A percentile compares a stretch with the other conserved stretches of the same genome.
These are phyloP conservation scores for Oasisia sp. DNA, from an alignment of 2,888 invertebrate species.

Conservation along the genomic window DNA sequence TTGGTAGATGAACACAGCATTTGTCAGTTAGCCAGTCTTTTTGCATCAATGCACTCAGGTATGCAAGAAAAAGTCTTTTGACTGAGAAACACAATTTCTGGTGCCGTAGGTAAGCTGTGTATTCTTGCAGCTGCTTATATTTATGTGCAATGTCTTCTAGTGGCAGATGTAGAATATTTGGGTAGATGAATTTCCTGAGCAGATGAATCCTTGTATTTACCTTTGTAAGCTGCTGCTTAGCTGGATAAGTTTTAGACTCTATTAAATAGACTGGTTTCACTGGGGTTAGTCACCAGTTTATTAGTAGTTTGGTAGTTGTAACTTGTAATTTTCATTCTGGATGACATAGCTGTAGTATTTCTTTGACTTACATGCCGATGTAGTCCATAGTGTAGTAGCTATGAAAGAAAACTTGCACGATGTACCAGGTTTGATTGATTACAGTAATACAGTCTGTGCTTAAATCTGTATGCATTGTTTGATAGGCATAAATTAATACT, in stretches of 20 bases:
- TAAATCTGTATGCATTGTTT: conserved; percentile 13
- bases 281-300: not conserved
- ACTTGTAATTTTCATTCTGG: conserved; percentile 18
- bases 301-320: conserved; percentile 23
- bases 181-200: not conserved
- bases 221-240: not conserved
- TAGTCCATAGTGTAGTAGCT: not conserved
- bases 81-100: conserved; percentile 18
- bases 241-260: not conserved
- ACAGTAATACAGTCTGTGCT: not conserved
- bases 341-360: conserved; percentile 4
- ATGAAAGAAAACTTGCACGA: conserved; percentile 14
- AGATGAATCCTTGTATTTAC: not conserved
- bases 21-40: too few species aligned
- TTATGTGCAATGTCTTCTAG: not conserved
- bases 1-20: too few species aligned
- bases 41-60: not conserved
- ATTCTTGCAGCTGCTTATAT: not conserved
- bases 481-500: not conserved
- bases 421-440: not conserved
- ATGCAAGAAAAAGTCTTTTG: not conserved
- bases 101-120: not conserved
- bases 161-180: conserved; percentile 2
- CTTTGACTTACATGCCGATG: not conserved
- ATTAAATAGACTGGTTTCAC: not conserved